Evolutionary conservation across 2,113 vertebrate species (phyloP).

Genomic region (Cynoglossus semilaevis): DNA sequence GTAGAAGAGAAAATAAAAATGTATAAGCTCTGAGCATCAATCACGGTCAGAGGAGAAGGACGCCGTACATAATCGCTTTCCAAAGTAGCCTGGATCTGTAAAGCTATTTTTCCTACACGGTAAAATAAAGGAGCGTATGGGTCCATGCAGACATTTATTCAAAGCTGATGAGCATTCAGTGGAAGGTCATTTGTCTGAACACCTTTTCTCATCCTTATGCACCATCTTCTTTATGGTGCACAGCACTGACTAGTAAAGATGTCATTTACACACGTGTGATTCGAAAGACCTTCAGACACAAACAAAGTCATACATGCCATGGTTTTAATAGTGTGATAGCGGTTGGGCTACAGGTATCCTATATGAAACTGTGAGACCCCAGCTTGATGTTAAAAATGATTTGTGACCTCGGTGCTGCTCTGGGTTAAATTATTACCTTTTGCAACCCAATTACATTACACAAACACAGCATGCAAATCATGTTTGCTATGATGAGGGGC

Average conservation of each 20-base stretch:
- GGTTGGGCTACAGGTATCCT: slow-evolving; percentile 31
- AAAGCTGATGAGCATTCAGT: slow-evolving; percentile 19
- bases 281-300: slow-evolving; percentile 66
- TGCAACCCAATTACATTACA: slow-evolving; percentile 65
- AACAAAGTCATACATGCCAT: slow-evolving; percentile 57
- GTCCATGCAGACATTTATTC: slow-evolving; percentile 27
- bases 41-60: slow-evolving; percentile 56
- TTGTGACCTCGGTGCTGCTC: too few relatives aligned
- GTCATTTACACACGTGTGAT: slow-evolving; percentile 64
- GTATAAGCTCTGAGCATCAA: slow-evolving; percentile 63
- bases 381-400: slow-evolving; percentile 20
- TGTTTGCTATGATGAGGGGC: slow-evolving; percentile 60
- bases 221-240: slow-evolving; percentile 32
- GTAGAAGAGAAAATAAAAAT: slow-evolving; percentile 69
- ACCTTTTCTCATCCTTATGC: slow-evolving; percentile 22
- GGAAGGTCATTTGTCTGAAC: slow-evolving; percentile 20
- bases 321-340: slow-evolving; percentile 41
- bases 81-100: slow-evolving; percentile 38
- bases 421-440: slow-evolving; percentile 52
- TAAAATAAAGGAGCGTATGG: slow-evolving; percentile 17
- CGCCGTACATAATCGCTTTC: slow-evolving; percentile 54
- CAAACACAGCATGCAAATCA: slow-evolving; percentile 68
- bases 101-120: slow-evolving; percentile 37
- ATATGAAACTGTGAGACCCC: slow-evolving; percentile 28
- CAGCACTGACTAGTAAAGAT: slow-evolving; percentile 61